These are phyloP conservation scores for Megalurothrips usitatus DNA, from an alignment of 2,888 invertebrate species.

Conservation along the genomic window DNA sequence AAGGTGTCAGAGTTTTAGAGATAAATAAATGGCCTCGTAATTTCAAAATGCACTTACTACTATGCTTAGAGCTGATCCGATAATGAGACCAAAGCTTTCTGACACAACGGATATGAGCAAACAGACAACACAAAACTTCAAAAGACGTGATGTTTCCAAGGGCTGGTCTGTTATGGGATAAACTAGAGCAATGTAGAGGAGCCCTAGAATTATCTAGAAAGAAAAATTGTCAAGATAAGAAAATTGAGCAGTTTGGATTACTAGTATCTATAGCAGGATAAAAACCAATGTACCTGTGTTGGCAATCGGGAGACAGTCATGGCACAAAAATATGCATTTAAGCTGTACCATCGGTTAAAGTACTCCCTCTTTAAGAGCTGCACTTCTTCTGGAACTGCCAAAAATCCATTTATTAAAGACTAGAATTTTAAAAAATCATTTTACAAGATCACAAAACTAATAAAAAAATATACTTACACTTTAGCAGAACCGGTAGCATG, in stretches of 20 bases:
- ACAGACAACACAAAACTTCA: slow-evolving; percentile 66
- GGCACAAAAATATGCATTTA: slow-evolving; percentile 74
- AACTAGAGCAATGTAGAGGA: slow-evolving; percentile 64
- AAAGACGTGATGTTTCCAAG: slow-evolving; percentile 60
- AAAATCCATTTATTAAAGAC: background rate
- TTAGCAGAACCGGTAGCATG: slow-evolving; percentile 73
- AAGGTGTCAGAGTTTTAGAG: background rate
- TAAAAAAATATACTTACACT: slow-evolving; percentile 59
- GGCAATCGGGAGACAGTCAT: slow-evolving; percentile 68
- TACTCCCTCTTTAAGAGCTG: slow-evolving; percentile 73
- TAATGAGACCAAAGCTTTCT: slow-evolving; percentile 70
- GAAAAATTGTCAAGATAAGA: background rate
- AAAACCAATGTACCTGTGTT: slow-evolving; percentile 54
- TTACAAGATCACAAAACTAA: slow-evolving; percentile 28
- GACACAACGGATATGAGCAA: slow-evolving; percentile 69
- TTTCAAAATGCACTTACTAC: slow-evolving; percentile 58
- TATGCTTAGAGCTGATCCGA: slow-evolving; percentile 68
- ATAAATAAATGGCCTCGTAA: slow-evolving; percentile 8
- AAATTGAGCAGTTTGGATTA: background rate
- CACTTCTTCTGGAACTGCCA: slow-evolving; percentile 70
- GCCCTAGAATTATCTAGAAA: slow-evolving; percentile 53
- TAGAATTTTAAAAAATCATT: slow-evolving; percentile 28
- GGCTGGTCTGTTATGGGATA: slow-evolving; percentile 74
- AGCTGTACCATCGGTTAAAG: slow-evolving; percentile 79
- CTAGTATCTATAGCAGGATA: slow-evolving; percentile 40